Evolutionary conservation across 2,888 invertebrate genomes (phyloP), one percentile per base, ranked within the genome.

Genomic region (Clepsis dumicolana): DNA sequence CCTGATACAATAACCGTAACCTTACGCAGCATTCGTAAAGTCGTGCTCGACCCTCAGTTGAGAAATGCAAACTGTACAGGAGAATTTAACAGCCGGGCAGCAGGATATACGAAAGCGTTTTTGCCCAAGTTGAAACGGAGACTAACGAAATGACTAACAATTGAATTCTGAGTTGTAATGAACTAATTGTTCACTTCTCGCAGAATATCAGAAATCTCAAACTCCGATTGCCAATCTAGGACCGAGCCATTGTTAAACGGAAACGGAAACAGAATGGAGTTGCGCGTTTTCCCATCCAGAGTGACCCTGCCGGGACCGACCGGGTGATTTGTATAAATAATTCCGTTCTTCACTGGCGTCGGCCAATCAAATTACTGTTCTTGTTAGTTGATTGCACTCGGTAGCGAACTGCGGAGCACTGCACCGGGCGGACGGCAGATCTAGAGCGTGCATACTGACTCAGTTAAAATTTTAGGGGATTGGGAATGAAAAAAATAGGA

Each of bases 241-340:
- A 18, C 4, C 21, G 12, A 12, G 21, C 48, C 21, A 48, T 48
- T 41, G 41, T 41, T 56, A 18, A 56, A 56, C 18, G 35, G 29
- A 32, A 48, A 10, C 48, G 18, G 48, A 21, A 48, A 35, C 35
- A 35, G 56, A 56, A 56, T 56, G 61, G 24, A 50, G 32, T 50
- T 21, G 32, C 41, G 25, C 54, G 32, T 27, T 65, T 60, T 59
- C 38, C 56, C 50, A 63, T 67, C 57, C 62, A 44, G 27, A 14
- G 57, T 56, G 64, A 44, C 48, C 64, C 64, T 41, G 59, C 59
- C 18, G 44, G 18, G 38, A 18, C 16, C 41, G 48, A 27, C 14
- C 57, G 64, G 64, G 53, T 68, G 68, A 64, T 68, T 68, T 59
- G 68, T 68, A 68, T 68, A 64, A 68, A 68, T 68, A 68, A 68